Evolutionary conservation across 1,140 invertebrate genomes (phyloP).

Genomic region (Charaxes varanes): DNA sequence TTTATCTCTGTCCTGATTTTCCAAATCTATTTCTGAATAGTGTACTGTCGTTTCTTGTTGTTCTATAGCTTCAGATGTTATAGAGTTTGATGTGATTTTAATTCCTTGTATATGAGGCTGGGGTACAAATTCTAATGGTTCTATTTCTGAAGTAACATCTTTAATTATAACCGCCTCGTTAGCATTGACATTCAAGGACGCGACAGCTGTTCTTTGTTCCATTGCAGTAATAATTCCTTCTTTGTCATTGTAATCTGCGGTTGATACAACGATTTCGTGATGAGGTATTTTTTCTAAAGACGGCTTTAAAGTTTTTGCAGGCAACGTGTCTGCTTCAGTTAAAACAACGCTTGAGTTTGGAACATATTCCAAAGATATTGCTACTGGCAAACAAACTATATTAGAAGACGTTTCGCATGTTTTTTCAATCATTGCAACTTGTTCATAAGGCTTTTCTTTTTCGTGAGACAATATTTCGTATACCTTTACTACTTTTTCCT

Average conservation of each 20-base stretch:
- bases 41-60: slow-evolving; percentile 50
- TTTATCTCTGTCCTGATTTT: slow-evolving; percentile 12
- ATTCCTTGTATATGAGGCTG: slow-evolving; percentile 11
- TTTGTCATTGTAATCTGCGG: slow-evolving; percentile 46
- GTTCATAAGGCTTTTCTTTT: slow-evolving; percentile 44
- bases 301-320: slow-evolving; percentile 24
- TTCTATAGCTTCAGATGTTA: slow-evolving; percentile 38
- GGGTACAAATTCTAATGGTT: slow-evolving; percentile 23
- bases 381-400: slow-evolving; percentile 40
- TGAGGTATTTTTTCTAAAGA: slow-evolving; percentile 37
- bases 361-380: slow-evolving; percentile 38
- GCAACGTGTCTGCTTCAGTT: slow-evolving; percentile 17
- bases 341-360: slow-evolving; percentile 31
- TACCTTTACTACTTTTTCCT: slow-evolving; percentile 35
- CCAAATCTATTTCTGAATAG: slow-evolving; percentile 31
- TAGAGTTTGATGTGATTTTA: slow-evolving; percentile 23
- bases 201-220: slow-evolving; percentile 22
- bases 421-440: slow-evolving; percentile 13
- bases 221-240: slow-evolving; percentile 30
- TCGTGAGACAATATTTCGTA: slow-evolving; percentile 46
- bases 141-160: slow-evolving; percentile 34
- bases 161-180: slow-evolving; percentile 41
- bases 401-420: slow-evolving; percentile 27
- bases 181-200: slow-evolving; percentile 34
- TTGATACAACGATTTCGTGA: slow-evolving; percentile 46